phyloP scores from a whole-genome alignment of 1,140 invertebrate species.

The Drosophila virilis region DNA sequence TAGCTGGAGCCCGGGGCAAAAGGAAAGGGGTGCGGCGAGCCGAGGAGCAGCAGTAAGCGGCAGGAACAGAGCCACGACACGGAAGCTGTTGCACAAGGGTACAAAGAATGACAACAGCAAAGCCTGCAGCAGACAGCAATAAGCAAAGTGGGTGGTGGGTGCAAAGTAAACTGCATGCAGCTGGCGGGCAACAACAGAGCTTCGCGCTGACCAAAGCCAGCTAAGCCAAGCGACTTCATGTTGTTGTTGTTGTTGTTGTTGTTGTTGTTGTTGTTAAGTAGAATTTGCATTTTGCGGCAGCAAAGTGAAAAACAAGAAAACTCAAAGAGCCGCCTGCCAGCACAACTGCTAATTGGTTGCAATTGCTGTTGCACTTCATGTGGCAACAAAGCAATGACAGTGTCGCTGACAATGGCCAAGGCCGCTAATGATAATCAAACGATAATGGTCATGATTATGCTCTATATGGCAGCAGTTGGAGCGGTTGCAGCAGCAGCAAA shows the following conservation, averaged over 20 bases:
- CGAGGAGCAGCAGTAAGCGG: not conserved
- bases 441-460: constrained; percentile 46
- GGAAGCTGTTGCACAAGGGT: constrained; percentile 8
- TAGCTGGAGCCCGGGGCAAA: not conserved
- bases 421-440: constrained; percentile 43
- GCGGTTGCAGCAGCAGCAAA: constrained; percentile 9
- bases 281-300: constrained; percentile 46
- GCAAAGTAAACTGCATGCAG: constrained; percentile 26
- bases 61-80: not conserved
- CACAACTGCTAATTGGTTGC: constrained; percentile 42
- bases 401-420: constrained; percentile 37
- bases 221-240: constrained; percentile 20
- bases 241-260: constrained; percentile 26
- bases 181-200: constrained; percentile 23
- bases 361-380: constrained; percentile 27
- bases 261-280: constrained; percentile 33
- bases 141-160: not conserved
- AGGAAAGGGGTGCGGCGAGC: not conserved
- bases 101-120: constrained; percentile 39
- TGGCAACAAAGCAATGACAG: constrained; percentile 13
- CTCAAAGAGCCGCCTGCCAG: constrained; percentile 28
- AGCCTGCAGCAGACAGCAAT: constrained; percentile 42
- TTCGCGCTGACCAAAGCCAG: constrained; percentile 22
- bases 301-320: constrained; percentile 45
- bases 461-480: constrained; percentile 21